Evolutionary conservation across 1,140 invertebrate genomes (phyloP), one percentile per base, ranked within the genome.

Genomic region (Whitmania pigra): DNA sequence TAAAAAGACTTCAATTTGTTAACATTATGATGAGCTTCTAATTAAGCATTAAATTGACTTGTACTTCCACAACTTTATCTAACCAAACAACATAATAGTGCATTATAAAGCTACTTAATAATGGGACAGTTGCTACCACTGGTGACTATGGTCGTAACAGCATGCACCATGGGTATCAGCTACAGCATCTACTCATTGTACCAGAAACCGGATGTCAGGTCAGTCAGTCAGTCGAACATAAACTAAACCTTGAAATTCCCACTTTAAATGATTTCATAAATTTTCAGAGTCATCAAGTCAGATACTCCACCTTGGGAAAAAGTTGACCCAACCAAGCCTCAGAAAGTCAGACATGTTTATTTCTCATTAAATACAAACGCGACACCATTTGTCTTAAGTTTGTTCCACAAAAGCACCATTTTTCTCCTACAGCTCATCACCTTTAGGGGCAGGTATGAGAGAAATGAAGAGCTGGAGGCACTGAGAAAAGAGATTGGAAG

Each of bases 151-250:
- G 74, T 77, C 69, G 69, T 71, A 63, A 53, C 67, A 15, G 75
- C 76, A 0, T 76, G 74, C 53, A 43, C 74, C 0, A 71, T 72
- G 22, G 72, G 40, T 29, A n/a, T 55, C 6, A 7, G 71, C 15
- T 77, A 76, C 69, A 73, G 73, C 40, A 69, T 60, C n/a, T 77
- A 77, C 57, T 70, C 75, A 17, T 36, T 76, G 43, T 31, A 66
- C 9, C 74, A 73, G 22, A 77, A 77, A 60, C 75, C 75, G 4
- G 76, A 77, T 40, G 76, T 77, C 53, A 73, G 75, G 76, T 76
- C 67, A 67, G 72, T 71, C 67, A 67, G 72, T 71, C 53, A 9
- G 25, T 18, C 27, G 57, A 67, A 11, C 53, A n/a, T 29, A 2
- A 22, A 15, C n/a, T 71, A 29, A n/a, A 17, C 20, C 0, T 15